phyloP scores from a whole-genome alignment of 2,797 vertebrate genomes.

The Pseudochirops cupreus region DNA sequence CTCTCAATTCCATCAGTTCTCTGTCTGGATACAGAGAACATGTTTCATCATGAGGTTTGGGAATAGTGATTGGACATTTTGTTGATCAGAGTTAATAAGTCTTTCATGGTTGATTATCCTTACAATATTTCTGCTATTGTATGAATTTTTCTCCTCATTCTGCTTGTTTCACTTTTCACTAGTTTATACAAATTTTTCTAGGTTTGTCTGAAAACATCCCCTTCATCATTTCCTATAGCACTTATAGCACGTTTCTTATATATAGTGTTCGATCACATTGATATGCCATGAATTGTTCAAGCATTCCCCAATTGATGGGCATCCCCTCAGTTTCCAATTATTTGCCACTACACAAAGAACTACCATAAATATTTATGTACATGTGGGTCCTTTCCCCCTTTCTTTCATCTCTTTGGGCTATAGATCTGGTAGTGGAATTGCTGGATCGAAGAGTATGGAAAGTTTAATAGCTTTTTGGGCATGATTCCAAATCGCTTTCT shows the following conservation, averaged over 20 bases:
- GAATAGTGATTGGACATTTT: background rate
- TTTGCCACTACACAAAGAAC: background rate
- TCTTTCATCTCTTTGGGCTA: background rate
- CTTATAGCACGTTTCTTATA: background rate
- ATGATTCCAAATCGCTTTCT: background rate
- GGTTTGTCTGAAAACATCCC: background rate
- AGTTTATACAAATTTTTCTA: background rate
- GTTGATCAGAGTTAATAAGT: background rate
- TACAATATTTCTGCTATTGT: background rate
- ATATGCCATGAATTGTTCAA: background rate
- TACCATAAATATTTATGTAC: background rate
- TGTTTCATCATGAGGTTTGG: background rate
- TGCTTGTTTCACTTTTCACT: background rate
- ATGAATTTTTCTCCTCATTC: background rate
- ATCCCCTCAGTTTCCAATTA: background rate
- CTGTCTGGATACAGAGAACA: background rate
- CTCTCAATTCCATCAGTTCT: background rate
- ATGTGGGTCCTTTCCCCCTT: background rate
- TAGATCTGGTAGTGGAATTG: background rate
- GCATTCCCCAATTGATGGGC: background rate
- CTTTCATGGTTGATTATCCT: background rate
- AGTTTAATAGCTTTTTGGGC: background rate
- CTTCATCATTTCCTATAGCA: background rate
- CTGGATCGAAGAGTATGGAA: background rate
- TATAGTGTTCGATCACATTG: background rate